Evolutionary conservation across 2,888 invertebrate species (phyloP).

Genomic region (Scaptomyza caliginosa): DNA sequence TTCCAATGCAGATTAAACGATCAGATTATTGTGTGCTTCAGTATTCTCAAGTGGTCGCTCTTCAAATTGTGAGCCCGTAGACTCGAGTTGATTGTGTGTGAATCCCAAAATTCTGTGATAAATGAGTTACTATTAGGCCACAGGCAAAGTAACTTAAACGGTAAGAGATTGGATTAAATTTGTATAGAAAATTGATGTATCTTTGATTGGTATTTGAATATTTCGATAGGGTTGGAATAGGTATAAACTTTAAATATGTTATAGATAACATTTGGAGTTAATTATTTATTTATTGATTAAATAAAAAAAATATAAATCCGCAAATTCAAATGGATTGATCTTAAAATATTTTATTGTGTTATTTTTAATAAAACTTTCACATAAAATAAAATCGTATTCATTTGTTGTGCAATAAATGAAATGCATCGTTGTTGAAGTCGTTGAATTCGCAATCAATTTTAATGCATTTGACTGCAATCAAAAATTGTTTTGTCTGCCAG

Average conservation of each 20-base stretch:
- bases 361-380: too few species aligned
- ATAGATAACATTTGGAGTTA: too few species aligned
- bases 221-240: too few species aligned
- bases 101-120: constrained; percentile 20
- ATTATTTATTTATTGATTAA: too few species aligned
- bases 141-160: background rate
- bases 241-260: too few species aligned
- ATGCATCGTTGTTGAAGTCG: background rate
- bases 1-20: constrained; percentile 77
- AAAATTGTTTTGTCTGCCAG: constrained; percentile 48
- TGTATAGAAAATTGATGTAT: background rate
- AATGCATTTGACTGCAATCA: constrained; percentile 78
- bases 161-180: background rate
- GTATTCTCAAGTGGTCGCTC: constrained; percentile 44
- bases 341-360: constrained; percentile 7
- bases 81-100: constrained; percentile 17
- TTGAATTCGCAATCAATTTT: constrained; percentile 61
- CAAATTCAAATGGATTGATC: background rate
- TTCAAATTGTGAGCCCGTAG: constrained; percentile 17
- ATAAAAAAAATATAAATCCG: background rate
- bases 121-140: constrained; percentile 27
- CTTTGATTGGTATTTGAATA: too few species aligned
- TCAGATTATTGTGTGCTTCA: constrained; percentile 68
- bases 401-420: constrained; percentile 17
- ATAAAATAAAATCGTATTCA: background rate